Conservation (phyloP, 1,140 invertebrate species). For the Heterodera carotae region DNA sequence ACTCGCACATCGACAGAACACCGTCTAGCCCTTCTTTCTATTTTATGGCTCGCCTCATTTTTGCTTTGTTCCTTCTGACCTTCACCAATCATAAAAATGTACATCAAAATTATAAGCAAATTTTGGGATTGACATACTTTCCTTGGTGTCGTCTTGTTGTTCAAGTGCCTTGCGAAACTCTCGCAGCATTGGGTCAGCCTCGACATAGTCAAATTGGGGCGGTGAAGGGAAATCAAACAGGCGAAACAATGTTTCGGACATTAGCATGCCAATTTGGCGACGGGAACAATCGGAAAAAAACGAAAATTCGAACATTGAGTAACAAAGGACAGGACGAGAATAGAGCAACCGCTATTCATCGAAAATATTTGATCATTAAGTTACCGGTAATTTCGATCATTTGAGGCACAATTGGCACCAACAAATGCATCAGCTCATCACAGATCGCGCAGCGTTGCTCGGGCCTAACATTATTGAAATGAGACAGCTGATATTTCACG, state of each 20-base stretch:
- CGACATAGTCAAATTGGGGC: conserved; percentile 19
- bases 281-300: conserved; percentile 21
- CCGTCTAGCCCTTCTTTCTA: background rate
- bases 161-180: conserved; percentile 20
- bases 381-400: conserved; percentile 14
- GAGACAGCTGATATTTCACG: background rate
- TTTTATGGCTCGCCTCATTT: background rate
- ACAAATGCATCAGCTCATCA: conserved; percentile 18
- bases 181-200: conserved; percentile 7
- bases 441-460: background rate
- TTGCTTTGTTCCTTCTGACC: background rate
- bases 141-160: too few relatives aligned
- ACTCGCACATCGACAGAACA: conserved; percentile 12
- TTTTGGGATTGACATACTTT: too few relatives aligned
- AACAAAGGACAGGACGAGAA: too few relatives aligned
- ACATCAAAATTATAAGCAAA: background rate
- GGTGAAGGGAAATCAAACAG: conserved; percentile 10
- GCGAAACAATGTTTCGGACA: conserved; percentile 8
- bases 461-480: background rate
- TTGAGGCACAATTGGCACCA: conserved; percentile 15
- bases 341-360: too few relatives aligned
- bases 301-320: too few relatives aligned
- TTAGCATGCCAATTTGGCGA: conserved; percentile 29
- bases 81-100: background rate
- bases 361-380: background rate